Evolutionary conservation across 2,888 invertebrate species (phyloP).

Genomic region (Teinopalpus imperialis): DNA sequence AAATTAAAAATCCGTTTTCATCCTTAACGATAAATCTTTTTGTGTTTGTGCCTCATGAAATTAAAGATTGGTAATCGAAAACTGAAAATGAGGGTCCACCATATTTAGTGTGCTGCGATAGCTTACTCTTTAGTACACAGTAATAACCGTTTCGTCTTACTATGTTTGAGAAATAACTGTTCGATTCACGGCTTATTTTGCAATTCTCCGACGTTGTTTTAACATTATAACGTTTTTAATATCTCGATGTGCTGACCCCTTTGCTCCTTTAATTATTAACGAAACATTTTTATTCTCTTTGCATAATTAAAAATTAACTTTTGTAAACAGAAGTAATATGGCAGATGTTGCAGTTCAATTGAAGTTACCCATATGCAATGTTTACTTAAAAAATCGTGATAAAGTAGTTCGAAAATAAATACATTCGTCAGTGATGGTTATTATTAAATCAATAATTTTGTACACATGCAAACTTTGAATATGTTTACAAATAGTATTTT

Average conservation of each 20-base stretch:
- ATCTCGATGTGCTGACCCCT: slow-evolving; percentile 40
- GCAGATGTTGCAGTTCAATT: slow-evolving; percentile 12
- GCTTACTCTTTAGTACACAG: slow-evolving; percentile 43
- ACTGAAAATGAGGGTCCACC: slow-evolving; percentile 50
- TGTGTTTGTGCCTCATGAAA: slow-evolving; percentile 40
- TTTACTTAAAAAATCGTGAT: slow-evolving; percentile 10
- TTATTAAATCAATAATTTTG: background rate
- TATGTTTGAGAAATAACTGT: slow-evolving; percentile 42
- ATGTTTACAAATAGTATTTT: too few relatives aligned
- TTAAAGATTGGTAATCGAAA: slow-evolving; percentile 41
- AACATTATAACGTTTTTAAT: slow-evolving; percentile 46
- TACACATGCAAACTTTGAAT: too few relatives aligned
- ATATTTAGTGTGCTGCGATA: slow-evolving; percentile 52
- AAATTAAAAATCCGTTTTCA: slow-evolving; percentile 62
- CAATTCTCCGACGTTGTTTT: slow-evolving; percentile 35
- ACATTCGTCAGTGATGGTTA: too few relatives aligned
- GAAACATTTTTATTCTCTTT: slow-evolving; percentile 41
- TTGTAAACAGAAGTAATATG: slow-evolving; percentile 37
- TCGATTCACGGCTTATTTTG: slow-evolving; percentile 43
- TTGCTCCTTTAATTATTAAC: slow-evolving; percentile 47
- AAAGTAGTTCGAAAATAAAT: too few relatives aligned
- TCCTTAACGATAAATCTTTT: slow-evolving; percentile 47
- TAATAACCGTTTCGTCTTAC: slow-evolving; percentile 44
- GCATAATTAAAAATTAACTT: slow-evolving; percentile 38
- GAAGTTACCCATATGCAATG: slow-evolving; percentile 6